Evolutionary conservation across 2,797 vertebrate genomes (phyloP).

Genomic region (Ceryle rudis): DNA sequence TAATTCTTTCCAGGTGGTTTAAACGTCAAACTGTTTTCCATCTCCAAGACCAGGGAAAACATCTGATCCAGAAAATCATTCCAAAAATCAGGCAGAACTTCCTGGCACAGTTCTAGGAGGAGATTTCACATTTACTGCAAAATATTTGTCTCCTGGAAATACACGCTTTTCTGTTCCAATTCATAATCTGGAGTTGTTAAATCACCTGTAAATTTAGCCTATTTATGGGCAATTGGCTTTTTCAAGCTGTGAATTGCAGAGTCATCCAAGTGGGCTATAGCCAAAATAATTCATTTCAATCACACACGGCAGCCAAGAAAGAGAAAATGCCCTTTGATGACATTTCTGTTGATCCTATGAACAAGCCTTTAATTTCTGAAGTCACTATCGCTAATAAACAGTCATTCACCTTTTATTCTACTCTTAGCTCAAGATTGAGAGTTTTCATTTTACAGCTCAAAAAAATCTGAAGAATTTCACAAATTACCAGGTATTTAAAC

Average conservation of each 20-base stretch:
- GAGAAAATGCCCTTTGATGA: neutral
- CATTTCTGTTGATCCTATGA: neutral
- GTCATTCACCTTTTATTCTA: neutral
- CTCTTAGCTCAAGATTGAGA: neutral
- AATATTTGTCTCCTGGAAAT: neutral
- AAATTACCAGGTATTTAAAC: neutral
- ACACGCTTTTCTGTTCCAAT: neutral
- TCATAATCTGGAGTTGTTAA: neutral
- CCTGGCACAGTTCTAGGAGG: neutral
- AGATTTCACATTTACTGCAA: neutral
- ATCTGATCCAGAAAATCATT: slow-evolving; percentile 24
- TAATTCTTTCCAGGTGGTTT: slow-evolving; percentile 47
- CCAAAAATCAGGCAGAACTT: slow-evolving; percentile 19
- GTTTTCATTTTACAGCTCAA: neutral
- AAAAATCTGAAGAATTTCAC: neutral
- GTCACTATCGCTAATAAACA: neutral
- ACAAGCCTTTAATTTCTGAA: neutral
- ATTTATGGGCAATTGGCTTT: slow-evolving; percentile 26
- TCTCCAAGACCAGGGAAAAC: neutral
- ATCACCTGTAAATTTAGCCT: slow-evolving; percentile 49
- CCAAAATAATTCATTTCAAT: neutral
- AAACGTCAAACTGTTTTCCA: neutral
- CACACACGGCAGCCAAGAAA: neutral
- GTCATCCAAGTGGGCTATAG: slow-evolving; percentile 41
- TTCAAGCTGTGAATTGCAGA: slow-evolving; percentile 55